A percentile compares a stretch with the other conserved stretches of the same genome.
Conservation (phyloP, 2,113 vertebrate species). For the Entelurus aequoreus region DNA sequence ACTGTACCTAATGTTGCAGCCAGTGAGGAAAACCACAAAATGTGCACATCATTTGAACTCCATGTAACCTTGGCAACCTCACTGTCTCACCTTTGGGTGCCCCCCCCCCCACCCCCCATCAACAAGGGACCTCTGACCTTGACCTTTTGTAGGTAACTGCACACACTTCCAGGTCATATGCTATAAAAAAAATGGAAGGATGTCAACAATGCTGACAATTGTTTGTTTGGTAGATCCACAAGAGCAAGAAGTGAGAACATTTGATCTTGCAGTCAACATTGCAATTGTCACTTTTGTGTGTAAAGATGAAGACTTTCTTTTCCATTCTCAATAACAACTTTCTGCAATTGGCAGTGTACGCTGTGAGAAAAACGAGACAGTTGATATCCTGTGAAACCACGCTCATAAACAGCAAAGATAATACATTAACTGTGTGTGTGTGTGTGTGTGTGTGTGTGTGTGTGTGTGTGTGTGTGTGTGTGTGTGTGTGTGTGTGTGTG, state of each 20-base stretch:
- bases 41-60: conserved; percentile 35
- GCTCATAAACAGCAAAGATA: too few species aligned
- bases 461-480: too few species aligned
- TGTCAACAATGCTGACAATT: conserved; percentile 51
- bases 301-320: conserved; percentile 51
- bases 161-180: conserved; percentile 23
- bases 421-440: too few species aligned
- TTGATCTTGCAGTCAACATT: conserved; percentile 28
- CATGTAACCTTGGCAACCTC: conserved; percentile 23
- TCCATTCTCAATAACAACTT: conserved; percentile 52
- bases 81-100: conserved; percentile 34
- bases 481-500: too few species aligned
- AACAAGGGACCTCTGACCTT: conserved; percentile 33
- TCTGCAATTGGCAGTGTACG: conserved; percentile 49
- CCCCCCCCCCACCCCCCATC: conserved; percentile 30
- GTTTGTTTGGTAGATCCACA: conserved; percentile 40
- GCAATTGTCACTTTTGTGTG: conserved; percentile 42
- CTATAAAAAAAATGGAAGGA: background rate
- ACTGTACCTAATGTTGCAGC: background rate
- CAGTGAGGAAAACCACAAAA: background rate
- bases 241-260: conserved; percentile 26
- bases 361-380: background rate
- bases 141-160: conserved; percentile 35
- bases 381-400: too few species aligned
- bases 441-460: too few species aligned